Evolutionary conservation across 2,113 vertebrate species (phyloP), one percentile per base, ranked within the genome.

Genomic region (Dendrocopos noguchii): DNA sequence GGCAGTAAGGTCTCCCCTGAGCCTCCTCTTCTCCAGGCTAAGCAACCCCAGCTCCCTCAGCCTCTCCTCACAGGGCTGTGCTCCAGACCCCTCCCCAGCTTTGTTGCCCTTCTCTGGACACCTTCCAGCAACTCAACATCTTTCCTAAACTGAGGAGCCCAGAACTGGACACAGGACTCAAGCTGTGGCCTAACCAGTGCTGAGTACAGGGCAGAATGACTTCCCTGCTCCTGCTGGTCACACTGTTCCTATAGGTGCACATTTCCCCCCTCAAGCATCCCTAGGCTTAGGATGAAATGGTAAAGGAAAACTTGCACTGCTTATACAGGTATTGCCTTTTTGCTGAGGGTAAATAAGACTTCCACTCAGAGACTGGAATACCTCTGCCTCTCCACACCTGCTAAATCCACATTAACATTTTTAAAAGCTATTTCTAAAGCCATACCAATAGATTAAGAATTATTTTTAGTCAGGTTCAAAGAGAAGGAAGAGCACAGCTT

Each of bases 401-500:
- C 74, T 93, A 91, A 94, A 94, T 92, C 86, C 91, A 95, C 84
- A 96, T 95, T 95, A 92, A 90, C 88, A 90, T 91, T 94, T 95
- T 80, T 63, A 84, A 94, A 94, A 94, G 84, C 72, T 88, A 66
- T 93, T 95, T 92, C 90, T 92, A 92, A 93, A 95, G 92, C 90
- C 47, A 91, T 57, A 83, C 47, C 94, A 92, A 82, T 91, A 96
- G 94, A 97, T 94, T 95, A 95, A 89, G 47, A 70, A 94, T 95
- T 96, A 97, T 92, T 97, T 97, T 97, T 94, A 94, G 80, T 84
- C 65, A 88, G 96, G 77, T 97, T 94, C 94, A 96, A 92, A 97
- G 80, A 84, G 91, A 93, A 95, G 66, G 78, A 87, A 75, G 36
- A 93, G 77, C 47, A 34, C 53, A 87, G 95, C 83, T 94, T 68